Evolutionary conservation across 2,888 invertebrate genomes (phyloP).

Genomic region (Oligia fasciuncula): DNA sequence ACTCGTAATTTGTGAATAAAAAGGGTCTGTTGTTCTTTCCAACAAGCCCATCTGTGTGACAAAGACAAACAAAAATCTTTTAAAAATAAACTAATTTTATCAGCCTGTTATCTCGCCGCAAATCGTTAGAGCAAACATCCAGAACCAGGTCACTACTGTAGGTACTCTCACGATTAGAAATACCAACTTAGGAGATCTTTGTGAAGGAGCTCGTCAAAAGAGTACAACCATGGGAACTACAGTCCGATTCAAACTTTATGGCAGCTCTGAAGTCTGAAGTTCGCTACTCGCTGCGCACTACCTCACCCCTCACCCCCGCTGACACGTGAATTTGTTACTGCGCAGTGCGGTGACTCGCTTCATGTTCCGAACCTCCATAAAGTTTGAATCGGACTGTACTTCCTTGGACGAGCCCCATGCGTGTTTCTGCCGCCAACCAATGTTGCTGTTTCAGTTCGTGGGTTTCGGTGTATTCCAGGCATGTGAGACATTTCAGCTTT

Average conservation of each 20-base stretch:
- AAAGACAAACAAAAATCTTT: conserved; percentile 42
- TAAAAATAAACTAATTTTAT: conserved; percentile 47
- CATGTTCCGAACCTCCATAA: too few relatives aligned
- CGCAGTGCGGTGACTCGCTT: too few relatives aligned
- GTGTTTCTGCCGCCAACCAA: neutral
- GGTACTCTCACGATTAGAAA: conserved; percentile 20
- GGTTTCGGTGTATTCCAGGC: neutral
- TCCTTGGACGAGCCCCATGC: neutral
- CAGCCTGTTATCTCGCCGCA: conserved; percentile 49
- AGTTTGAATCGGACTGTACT: neutral
- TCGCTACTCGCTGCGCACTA: neutral
- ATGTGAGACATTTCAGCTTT: neutral
- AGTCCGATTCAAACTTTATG: neutral
- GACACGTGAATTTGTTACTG: too few relatives aligned
- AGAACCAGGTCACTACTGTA: conserved; percentile 51
- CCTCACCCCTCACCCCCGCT: too few relatives aligned
- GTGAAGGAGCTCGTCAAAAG: neutral
- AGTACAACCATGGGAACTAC: too few relatives aligned
- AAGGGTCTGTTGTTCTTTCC: conserved; percentile 5
- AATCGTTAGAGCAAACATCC: conserved; percentile 46
- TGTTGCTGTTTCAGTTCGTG: neutral
- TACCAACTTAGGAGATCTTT: neutral
- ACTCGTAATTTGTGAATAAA: neutral
- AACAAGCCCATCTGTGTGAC: conserved; percentile 9
- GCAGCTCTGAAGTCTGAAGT: neutral